phyloP scores from a whole-genome alignment of 1,140 invertebrate genomes.

The Coelopa frigida region DNA sequence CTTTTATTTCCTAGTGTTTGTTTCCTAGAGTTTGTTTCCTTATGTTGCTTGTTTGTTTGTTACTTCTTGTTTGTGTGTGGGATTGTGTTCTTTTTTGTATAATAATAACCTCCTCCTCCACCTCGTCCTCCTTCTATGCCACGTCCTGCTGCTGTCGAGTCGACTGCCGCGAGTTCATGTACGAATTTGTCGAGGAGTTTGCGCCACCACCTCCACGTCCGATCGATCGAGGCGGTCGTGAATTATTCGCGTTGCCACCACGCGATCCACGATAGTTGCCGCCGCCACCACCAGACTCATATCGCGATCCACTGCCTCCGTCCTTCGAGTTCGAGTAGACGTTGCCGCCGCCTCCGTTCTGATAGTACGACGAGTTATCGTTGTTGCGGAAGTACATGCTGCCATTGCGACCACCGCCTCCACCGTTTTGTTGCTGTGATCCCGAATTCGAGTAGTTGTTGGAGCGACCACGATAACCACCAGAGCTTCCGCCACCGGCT shows the following conservation, averaged over 20 bases:
- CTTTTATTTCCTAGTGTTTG: constrained; percentile 1
- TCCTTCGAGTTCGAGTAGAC: constrained; percentile 22
- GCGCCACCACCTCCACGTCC: constrained; percentile 18
- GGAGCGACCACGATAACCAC: constrained; percentile 27
- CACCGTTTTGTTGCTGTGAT: constrained; percentile 31
- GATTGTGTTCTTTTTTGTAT: background rate
- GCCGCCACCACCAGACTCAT: constrained; percentile 28
- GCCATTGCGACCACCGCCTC: constrained; percentile 17
- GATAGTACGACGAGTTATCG: constrained; percentile 26
- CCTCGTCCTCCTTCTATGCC: background rate
- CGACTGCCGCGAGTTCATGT: constrained; percentile 33
- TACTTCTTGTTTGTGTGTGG: constrained; percentile 12
- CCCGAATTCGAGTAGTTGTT: constrained; percentile 21
- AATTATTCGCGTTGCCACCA: no score
- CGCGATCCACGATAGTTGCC: constrained; percentile 24
- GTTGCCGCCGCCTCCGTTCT: constrained; percentile 21
- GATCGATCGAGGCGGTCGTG: constrained; percentile 27
- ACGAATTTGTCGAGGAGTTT: constrained; percentile 14
- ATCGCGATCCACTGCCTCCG: constrained; percentile 23
- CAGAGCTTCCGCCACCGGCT: constrained; percentile 11
- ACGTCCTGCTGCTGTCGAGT: no score
- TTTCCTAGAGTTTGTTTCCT: constrained; percentile 17
- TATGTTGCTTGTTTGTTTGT: constrained; percentile 20
- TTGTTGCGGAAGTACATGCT: constrained; percentile 41
- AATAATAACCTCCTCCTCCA: background rate